A percentile compares a stretch with the other conserved stretches of the same genome.
Evolutionary conservation across 1,140 invertebrate genomes (phyloP).

Genomic region (Gryllus bimaculatus): DNA sequence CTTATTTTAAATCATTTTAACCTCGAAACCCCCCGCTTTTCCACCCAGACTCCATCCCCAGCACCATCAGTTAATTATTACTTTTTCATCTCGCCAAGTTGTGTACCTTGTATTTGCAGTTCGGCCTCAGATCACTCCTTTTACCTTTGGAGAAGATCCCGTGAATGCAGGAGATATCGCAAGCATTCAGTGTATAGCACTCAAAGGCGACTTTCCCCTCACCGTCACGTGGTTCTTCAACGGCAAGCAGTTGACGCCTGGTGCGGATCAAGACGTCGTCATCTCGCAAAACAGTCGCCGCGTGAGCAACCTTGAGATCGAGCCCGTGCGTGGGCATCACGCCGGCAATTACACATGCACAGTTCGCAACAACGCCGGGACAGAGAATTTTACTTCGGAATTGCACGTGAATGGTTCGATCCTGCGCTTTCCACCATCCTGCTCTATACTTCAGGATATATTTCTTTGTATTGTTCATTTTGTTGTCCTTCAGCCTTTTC

Average conservation of each 20-base stretch:
- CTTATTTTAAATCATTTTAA: too few relatives aligned
- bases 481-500: too few relatives aligned
- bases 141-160: constrained; percentile 21
- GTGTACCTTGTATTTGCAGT: constrained; percentile 9
- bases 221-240: constrained; percentile 32
- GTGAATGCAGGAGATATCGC: constrained; percentile 35
- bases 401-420: constrained; percentile 43
- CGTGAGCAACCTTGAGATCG: constrained; percentile 51
- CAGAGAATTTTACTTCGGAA: constrained; percentile 43
- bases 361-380: constrained; percentile 53
- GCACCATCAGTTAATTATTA: too few relatives aligned
- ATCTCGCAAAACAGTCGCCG: constrained; percentile 52
- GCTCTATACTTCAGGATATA: too few relatives aligned
- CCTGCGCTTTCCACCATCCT: background rate
- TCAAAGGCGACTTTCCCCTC: constrained; percentile 34
- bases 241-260: constrained; percentile 18
- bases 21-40: too few relatives aligned
- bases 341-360: constrained; percentile 60
- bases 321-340: constrained; percentile 52
- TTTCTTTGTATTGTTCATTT: too few relatives aligned
- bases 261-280: constrained; percentile 33
- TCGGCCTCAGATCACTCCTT: constrained; percentile 19
- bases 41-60: too few relatives aligned
- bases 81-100: too few relatives aligned
- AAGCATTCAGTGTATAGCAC: constrained; percentile 31